These are phyloP conservation scores for Oreochromis mossambicus DNA, from an alignment of 2,797 vertebrate genomes.

Conservation along the genomic window DNA sequence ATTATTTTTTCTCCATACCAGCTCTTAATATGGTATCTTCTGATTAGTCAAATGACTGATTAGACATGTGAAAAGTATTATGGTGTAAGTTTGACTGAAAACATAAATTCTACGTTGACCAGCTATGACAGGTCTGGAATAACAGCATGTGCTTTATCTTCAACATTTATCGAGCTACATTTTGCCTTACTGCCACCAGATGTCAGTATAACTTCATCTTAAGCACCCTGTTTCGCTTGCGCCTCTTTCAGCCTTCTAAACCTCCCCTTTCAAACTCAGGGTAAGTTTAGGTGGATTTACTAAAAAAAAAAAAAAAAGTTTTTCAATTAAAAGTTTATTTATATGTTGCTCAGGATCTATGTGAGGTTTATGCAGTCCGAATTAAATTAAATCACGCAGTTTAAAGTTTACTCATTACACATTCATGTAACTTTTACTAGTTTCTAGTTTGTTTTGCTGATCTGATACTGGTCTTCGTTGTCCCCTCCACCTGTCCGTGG, in stretches of 20 bases:
- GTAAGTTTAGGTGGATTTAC: no score
- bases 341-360: fast-evolving
- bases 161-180: not conserved
- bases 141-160: not conserved
- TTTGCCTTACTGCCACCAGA: not conserved
- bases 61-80: not conserved
- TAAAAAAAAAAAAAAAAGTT: fast-evolving
- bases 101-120: not conserved
- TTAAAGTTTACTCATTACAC: not conserved
- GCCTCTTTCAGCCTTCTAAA: not conserved
- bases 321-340: not conserved
- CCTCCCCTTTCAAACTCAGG: not conserved
- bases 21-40: not conserved
- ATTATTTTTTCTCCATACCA: not conserved
- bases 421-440: not conserved
- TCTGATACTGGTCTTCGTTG: not conserved
- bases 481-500: slow-evolving; percentile 65
- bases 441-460: not conserved
- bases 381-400: not conserved
- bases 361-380: not conserved
- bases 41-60: not conserved
- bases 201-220: not conserved
- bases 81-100: not conserved
- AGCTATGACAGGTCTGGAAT: not conserved
- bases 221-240: not conserved